These are phyloP conservation scores for Heptranchias perlo DNA, from an alignment of 2,113 vertebrate genomes.

Conservation along the genomic window DNA sequence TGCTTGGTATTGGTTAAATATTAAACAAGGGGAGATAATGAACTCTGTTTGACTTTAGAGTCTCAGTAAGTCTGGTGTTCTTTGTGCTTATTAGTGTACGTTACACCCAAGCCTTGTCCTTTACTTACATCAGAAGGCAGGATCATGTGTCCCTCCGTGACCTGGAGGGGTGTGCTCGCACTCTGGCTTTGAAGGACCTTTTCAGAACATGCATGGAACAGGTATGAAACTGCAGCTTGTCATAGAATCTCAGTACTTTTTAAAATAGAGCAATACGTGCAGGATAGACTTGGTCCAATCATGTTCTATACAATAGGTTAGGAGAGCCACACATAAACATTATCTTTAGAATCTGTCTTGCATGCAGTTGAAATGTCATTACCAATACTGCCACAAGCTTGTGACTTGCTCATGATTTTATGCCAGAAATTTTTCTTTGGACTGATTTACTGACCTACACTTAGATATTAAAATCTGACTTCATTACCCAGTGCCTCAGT, in stretches of 20 bases:
- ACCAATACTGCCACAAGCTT: not conserved
- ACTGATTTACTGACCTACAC: not conserved
- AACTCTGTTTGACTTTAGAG: conserved; percentile 39
- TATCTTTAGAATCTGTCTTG: not conserved
- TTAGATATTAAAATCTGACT: not conserved
- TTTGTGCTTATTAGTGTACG: not conserved
- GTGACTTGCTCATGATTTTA: not conserved
- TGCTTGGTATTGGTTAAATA: conserved; percentile 81
- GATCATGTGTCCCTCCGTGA: not conserved
- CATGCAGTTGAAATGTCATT: not conserved
- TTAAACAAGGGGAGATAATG: conserved; percentile 74
- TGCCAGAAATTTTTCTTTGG: not conserved
- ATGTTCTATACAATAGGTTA: not conserved
- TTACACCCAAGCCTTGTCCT: conserved; percentile 13
- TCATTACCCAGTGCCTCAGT: too few relatives aligned
- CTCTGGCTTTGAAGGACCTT: not conserved
- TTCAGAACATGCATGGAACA: not conserved
- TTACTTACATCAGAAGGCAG: not conserved
- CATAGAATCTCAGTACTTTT: not conserved
- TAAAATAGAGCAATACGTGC: not conserved
- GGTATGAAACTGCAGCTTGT: not conserved
- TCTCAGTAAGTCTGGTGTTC: not conserved
- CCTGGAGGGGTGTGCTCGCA: too few relatives aligned
- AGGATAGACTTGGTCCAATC: not conserved
- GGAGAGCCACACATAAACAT: not conserved